Base-by-base conservation (phyloP, 2,797 vertebrate genomes). In the Atherinosoma microstoma region DNA sequence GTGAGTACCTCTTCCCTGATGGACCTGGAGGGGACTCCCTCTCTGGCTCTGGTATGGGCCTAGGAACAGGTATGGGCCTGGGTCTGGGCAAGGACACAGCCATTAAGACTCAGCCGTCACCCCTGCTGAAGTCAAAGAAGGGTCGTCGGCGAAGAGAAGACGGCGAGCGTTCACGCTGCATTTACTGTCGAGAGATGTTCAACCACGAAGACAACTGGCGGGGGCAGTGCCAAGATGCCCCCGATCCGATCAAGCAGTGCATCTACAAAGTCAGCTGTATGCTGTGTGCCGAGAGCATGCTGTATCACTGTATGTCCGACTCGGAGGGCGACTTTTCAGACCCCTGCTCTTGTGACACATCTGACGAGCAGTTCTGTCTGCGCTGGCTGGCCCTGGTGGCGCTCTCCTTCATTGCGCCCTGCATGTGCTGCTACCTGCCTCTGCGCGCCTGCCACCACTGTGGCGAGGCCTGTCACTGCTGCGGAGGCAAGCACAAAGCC, bases 271-370 rank as follows among this genome's bases (percentile, higher is more conserved):
- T 99, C 94, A 99, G 98, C 94, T 99, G 98, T 94, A 99, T 99
- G 98, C 96, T 98, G 89, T 99, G 98, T 1, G 98, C 98, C 4
- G 98, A 99, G 95, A 99, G 98, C 95, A 98, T 99, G 97, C 95
- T 99, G 53, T 99, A 99, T 92, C 98, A 99, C 96, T 99, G 98
- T 95, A 99, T 99, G 98, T 99, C 98, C 61, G 98, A 99, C 95
- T 98, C 98, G 0, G 98, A 99, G 94, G 98, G 98, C 64, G 98
- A 99, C 90, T 99, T 98, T 88, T 99, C 98, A 61, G 98, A 99
- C 94, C 98, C 98, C 15, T 99, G 98, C 94, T 99, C 98, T 0
- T 99, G 98, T 86, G 98, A 99, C 95, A 96, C 97, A 59, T 96
- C 96, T 1, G 98, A 99, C 85, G 98, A 98, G 95, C 98, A 98